phyloP scores from a whole-genome alignment of 2,888 invertebrate species.

The Eugnorisma glareosa region DNA sequence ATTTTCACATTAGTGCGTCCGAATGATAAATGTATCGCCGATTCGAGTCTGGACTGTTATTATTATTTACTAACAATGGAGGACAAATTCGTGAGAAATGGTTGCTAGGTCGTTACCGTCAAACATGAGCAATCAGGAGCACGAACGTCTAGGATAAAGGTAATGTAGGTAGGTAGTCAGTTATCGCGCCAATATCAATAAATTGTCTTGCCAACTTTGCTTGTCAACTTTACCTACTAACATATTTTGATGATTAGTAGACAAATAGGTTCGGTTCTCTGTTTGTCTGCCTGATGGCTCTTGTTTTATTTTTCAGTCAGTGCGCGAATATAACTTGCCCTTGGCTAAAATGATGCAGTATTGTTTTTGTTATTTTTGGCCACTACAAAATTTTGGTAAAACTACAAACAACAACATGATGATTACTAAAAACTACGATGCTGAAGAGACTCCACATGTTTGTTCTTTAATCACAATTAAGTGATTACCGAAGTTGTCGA shows the following conservation, averaged over 20 bases:
- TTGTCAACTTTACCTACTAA: not conserved
- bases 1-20: constrained; percentile 32
- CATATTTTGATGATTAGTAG: not conserved
- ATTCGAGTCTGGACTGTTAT: not conserved
- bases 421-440: not conserved
- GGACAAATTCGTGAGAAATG: constrained; percentile 7
- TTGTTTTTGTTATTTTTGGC: not conserved
- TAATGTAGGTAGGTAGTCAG: not conserved
- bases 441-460: not conserved
- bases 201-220: not conserved
- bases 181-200: constrained; percentile 1
- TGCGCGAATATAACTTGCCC: not conserved
- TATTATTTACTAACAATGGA: constrained; percentile 28
- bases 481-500: not conserved
- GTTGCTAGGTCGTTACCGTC: constrained; percentile 6
- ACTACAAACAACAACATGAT: not conserved
- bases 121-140: constrained; percentile 11
- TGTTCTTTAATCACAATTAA: not conserved
- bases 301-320: not conserved
- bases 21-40: constrained; percentile 30
- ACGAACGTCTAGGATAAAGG: not conserved
- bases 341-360: not conserved
- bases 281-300: not conserved
- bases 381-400: too few species aligned
- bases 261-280: not conserved